Evolutionary conservation across 2,797 vertebrate species (phyloP).

Genomic region (Liparis tanakae): DNA sequence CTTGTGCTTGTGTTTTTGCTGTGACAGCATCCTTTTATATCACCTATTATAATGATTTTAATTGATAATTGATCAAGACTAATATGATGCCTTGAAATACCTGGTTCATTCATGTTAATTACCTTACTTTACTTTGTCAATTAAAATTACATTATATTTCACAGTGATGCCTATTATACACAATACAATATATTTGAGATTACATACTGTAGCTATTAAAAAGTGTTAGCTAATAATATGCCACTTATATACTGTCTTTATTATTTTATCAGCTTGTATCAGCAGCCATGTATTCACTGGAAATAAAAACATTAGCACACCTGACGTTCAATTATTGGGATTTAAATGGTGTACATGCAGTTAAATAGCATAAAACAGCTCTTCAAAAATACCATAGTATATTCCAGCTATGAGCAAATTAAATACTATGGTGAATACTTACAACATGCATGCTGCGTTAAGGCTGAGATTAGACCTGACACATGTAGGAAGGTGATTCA

Average conservation of each 20-base stretch:
- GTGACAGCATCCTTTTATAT: conserved; percentile 22
- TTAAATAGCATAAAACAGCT: conserved; percentile 5
- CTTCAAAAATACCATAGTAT: conserved; percentile 15
- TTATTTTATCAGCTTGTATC: conserved; percentile 17
- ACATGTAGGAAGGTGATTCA: conserved; percentile 12
- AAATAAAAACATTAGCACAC: conserved; percentile 24
- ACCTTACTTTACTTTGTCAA: neutral
- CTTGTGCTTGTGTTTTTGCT: conserved; percentile 40
- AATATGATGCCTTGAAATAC: neutral
- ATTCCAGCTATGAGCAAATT: neutral
- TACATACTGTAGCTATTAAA: neutral
- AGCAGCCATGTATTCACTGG: conserved; percentile 12
- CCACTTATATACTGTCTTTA: neutral
- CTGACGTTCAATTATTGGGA: conserved; percentile 7
- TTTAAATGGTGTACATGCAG: conserved; percentile 30
- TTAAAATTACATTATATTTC: neutral
- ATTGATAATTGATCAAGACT: conserved; percentile 4
- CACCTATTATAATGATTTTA: conserved; percentile 12
- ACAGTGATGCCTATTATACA: neutral
- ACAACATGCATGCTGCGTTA: neutral
- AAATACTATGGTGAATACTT: neutral
- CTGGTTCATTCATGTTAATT: neutral
- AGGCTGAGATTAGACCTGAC: conserved; percentile 7
- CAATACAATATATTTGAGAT: neutral
- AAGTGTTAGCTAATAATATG: neutral